Evolutionary conservation across 2,797 vertebrate species (phyloP).

Genomic region (Ctenopoma multispine): DNA sequence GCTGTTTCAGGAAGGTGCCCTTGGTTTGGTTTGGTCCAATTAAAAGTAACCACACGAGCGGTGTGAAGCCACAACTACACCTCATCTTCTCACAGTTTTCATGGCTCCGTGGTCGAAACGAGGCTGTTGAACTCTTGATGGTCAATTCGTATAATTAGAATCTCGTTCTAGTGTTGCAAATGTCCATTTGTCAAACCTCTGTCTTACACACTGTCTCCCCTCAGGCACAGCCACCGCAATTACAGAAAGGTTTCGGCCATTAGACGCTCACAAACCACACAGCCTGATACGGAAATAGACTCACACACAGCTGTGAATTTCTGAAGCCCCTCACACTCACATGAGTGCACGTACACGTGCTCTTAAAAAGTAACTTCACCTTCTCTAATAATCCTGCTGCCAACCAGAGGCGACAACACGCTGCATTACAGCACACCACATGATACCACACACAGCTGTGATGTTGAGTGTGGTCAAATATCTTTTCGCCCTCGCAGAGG

Average conservation of each 20-base stretch:
- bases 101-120: constrained; percentile 39
- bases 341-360: not conserved
- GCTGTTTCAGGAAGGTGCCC: constrained; percentile 53
- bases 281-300: constrained; percentile 32
- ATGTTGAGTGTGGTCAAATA: too few species aligned
- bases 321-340: not conserved
- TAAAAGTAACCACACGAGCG: constrained; percentile 14
- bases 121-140: constrained; percentile 38
- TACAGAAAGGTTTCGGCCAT: constrained; percentile 40
- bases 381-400: not conserved
- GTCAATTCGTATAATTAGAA: constrained; percentile 62
- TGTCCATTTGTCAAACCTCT: constrained; percentile 63
- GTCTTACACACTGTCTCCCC: constrained; percentile 29
- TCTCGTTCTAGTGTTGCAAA: constrained; percentile 49
- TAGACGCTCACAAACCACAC: constrained; percentile 30
- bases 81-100: constrained; percentile 10
- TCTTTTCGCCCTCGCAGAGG: too few species aligned
- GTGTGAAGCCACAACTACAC: constrained; percentile 13
- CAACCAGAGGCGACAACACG: not conserved
- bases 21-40: constrained; percentile 40
- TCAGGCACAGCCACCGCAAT: constrained; percentile 24
- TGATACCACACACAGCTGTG: too few species aligned
- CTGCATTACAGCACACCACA: too few species aligned
- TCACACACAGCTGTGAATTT: not conserved
- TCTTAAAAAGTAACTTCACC: not conserved